Conservation (phyloP, 2,113 vertebrate genomes). For the Microtus oregoni region DNA sequence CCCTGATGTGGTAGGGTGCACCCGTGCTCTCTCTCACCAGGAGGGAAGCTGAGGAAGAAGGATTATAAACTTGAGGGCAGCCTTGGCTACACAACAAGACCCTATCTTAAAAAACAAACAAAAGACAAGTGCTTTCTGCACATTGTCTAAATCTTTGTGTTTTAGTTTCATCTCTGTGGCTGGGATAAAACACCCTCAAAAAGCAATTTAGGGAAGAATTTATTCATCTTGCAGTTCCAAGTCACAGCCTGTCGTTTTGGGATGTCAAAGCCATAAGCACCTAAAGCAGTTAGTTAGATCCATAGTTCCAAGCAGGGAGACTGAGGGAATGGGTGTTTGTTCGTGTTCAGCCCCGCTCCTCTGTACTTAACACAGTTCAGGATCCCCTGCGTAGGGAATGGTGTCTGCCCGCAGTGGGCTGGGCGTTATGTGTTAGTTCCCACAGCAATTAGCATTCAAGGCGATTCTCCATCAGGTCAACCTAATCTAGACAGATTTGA, state of each 20-base stretch:
- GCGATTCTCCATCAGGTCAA: neutral
- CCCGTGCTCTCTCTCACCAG: neutral
- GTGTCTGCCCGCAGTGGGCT: neutral
- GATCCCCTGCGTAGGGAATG: neutral
- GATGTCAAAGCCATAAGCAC: neutral
- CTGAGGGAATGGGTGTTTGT: neutral
- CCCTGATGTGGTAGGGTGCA: neutral
- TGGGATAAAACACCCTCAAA: neutral
- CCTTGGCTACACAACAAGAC: neutral
- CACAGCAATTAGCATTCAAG: neutral
- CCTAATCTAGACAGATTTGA: neutral
- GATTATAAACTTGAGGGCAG: neutral
- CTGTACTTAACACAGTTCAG: neutral
- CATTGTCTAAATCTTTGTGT: neutral
- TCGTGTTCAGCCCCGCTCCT: neutral
- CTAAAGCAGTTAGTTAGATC: neutral
- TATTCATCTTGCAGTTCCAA: neutral
- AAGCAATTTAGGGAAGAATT: neutral
- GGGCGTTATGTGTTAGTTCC: neutral
- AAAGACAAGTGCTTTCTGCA: neutral
- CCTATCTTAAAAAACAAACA: neutral
- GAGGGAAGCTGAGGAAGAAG: no score
- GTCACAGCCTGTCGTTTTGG: neutral
- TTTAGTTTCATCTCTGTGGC: neutral
- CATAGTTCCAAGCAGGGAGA: neutral